Percentiles rank a stretch among this genome's conserved stretches.
phyloP scores from a whole-genome alignment of 2,113 vertebrate genomes.

The Recurvirostra avosetta region DNA sequence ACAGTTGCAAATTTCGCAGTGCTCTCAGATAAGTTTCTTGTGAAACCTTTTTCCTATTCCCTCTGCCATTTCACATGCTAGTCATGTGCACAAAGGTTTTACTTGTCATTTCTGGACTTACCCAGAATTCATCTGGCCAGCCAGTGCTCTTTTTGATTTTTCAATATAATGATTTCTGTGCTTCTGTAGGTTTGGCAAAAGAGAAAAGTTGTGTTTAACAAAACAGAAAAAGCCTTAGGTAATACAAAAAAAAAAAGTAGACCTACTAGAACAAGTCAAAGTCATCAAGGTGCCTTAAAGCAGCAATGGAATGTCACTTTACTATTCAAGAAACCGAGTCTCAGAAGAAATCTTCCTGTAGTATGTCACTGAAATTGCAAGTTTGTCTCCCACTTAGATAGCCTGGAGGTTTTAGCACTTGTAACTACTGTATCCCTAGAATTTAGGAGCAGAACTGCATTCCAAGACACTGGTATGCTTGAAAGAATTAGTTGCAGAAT shows the following conservation, averaged over 20 bases:
- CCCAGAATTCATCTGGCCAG: constrained; percentile 42
- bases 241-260: background rate
- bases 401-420: background rate
- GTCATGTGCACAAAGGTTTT: background rate
- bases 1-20: background rate
- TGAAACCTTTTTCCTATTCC: background rate
- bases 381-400: background rate
- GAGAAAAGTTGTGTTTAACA: constrained; percentile 13
- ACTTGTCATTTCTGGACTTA: constrained; percentile 13
- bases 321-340: background rate
- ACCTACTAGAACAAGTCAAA: background rate
- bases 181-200: constrained; percentile 51
- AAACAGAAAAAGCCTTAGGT: constrained; percentile 3
- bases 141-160: constrained; percentile 9
- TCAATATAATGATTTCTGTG: constrained; percentile 33
- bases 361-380: background rate
- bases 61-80: background rate
- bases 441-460: background rate
- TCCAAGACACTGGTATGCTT: background rate
- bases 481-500: background rate
- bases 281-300: background rate
- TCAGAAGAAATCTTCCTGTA: background rate
- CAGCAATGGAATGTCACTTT: background rate
- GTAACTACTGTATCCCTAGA: background rate
- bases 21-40: background rate